Base-by-base conservation (phyloP, 1,140 invertebrate genomes). In the Lepidotrigona ventralis region DNA sequence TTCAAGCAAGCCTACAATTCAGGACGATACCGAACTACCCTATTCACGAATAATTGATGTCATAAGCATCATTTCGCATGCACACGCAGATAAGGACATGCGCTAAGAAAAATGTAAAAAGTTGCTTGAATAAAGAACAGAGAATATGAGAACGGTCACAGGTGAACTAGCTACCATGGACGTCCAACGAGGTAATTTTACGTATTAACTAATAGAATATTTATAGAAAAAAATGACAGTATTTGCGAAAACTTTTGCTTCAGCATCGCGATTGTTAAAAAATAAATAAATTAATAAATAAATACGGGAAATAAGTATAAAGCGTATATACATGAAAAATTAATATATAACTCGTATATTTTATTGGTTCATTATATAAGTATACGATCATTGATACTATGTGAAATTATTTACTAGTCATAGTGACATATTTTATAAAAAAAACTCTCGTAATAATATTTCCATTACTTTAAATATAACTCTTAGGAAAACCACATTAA, bases 101-200 rank as follows among this genome's bases (percentile, higher is more conserved):
- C 79, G 85, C 63, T 58, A 11, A 56, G 51, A 53, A 54, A 33
- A 70, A 9, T 33, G 33, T 23, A 54, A 2, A n/a, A 46, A 29
- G 51, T 56, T 74, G 11, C 17, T 75, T 76, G 53, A 66, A 63
- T 8, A 46, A 8, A 46, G 39, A 46, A 46, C 39, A 8, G 39
- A 46, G 39, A 46, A 46, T 64, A 53, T 23, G 46, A 23, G 23
- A 70, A 73, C 3, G 23, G n/a, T 77, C 29, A 23, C 54, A 66
- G 9, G 12, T 53, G 26, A 58, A 64, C 70, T 53, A 51, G 26
- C 54, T 17, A 46, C 71, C 19, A 75, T 69, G 23, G 58, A 85
- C 33, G 51, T 63, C n/a, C 2, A 69, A 54, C 11, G 26, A 74
- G 84, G 85, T 85, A 70, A 70, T 4, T 77, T 60, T 2, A 15